Base-by-base conservation (phyloP, 2,797 vertebrate species). In the Gobio occitaniae region DNA sequence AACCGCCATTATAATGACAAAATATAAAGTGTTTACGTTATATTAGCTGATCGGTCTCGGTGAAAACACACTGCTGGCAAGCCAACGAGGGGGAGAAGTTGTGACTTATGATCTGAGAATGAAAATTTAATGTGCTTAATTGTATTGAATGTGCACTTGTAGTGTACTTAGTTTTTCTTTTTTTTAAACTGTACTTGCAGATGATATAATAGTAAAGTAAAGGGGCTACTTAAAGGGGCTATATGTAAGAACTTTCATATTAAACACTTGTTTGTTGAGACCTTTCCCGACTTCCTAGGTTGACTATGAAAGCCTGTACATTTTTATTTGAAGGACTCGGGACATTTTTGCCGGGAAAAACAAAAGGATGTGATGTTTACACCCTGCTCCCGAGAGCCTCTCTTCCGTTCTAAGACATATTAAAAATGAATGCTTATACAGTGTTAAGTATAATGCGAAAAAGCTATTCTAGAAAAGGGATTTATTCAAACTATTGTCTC, bases 71-170 rank as follows among this genome's bases (percentile, higher is more conserved):
- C 72, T 84, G 66, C 66, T 78, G 80, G 72, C 8, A 70, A 83
- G 72, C 38, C 12, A 61, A 71, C 4, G 9, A 50, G 32, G 0
- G 52, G 32, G 29, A 71, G 82, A 79, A 59, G 36, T 65, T 48
- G 36, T 69, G 74, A 84, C 32, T 54, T 79, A 82, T 50, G 79
- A 61, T 76, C 66, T 77, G 32, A 68, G n/a, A 63, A 63, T 44
- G 48, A 56, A 41, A 77, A 76, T 7, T 2, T 15, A 76, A 32
- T 38, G 44, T 29, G 15, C 25, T 52, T 19, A 50, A 47, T 16
- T 72, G n/a, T 72, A 54, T 54, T 36, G 16, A 71, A 25, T 9
- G 41, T 8, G 41, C 41, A 41, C 7, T 41, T 47, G 21, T 19
- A 29, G 70, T 50, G n/a, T 9, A 15, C 41, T 36, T 36, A 36